These are phyloP conservation scores for Drosophila navojoa DNA, from an alignment of 1,140 invertebrate genomes.

Conservation along the genomic window DNA sequence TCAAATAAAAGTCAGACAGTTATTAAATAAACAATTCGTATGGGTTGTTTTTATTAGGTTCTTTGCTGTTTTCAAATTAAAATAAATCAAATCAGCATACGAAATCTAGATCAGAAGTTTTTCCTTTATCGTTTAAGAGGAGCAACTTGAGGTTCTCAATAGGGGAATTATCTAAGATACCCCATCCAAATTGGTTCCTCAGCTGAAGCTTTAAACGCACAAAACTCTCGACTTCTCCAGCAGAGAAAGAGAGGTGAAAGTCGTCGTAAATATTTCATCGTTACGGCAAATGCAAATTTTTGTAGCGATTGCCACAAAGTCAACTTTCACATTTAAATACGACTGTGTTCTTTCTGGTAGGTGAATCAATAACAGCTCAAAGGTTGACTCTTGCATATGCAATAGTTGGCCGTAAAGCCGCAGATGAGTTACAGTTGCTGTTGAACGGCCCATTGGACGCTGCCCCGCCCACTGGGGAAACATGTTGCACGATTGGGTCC, in stretches of 20 bases:
- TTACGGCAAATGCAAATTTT: slow-evolving; percentile 14
- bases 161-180: too few species aligned
- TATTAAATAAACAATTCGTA: too few species aligned
- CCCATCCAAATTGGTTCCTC: too few species aligned
- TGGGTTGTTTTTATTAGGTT: too few species aligned
- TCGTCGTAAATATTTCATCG: not conserved
- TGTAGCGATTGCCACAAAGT: slow-evolving; percentile 33
- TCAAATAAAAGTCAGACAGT: too few species aligned
- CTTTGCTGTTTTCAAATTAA: too few species aligned
- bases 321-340: slow-evolving; percentile 54
- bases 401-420: slow-evolving; percentile 14
- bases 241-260: not conserved
- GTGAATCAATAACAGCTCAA: slow-evolving; percentile 56
- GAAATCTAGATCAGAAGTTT: too few species aligned
- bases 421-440: slow-evolving; percentile 4
- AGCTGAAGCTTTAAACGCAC: too few species aligned
- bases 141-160: too few species aligned
- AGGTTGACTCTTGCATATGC: slow-evolving; percentile 45
- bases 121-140: too few species aligned
- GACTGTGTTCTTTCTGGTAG: slow-evolving; percentile 9
- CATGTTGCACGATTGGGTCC: slow-evolving; percentile 37
- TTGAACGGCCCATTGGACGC: not conserved
- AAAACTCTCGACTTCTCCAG: too few species aligned
- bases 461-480: not conserved
- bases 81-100: too few species aligned